These are phyloP conservation scores for Prunella strophiata DNA, from an alignment of 2,797 vertebrate species.

Conservation along the genomic window DNA sequence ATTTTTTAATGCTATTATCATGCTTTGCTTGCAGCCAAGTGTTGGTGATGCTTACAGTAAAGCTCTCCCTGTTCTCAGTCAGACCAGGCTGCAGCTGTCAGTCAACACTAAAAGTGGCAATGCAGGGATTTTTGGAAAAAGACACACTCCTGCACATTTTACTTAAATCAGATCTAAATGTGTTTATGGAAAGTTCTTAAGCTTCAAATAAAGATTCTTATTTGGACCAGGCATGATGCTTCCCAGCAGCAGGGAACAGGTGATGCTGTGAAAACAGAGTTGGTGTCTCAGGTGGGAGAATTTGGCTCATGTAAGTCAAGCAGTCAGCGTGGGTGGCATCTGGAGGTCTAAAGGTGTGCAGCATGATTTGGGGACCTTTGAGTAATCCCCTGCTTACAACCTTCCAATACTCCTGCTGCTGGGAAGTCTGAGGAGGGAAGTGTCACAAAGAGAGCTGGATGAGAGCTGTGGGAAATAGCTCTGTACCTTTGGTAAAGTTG, in stretches of 20 bases:
- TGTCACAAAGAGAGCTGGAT: background rate
- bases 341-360: background rate
- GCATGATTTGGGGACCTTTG: background rate
- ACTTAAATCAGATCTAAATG: background rate
- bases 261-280: background rate
- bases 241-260: background rate
- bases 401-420: background rate
- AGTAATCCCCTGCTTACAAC: background rate
- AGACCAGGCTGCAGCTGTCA: background rate
- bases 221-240: background rate
- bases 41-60: background rate
- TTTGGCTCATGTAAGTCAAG: background rate
- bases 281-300: background rate
- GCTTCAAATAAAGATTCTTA: background rate
- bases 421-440: background rate
- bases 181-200: background rate
- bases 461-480: background rate
- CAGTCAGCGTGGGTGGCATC: background rate
- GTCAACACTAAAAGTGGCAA: background rate
- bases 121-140: background rate
- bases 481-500: background rate
- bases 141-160: background rate
- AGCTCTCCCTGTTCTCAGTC: background rate
- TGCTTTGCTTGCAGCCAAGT: background rate
- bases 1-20: background rate